Percentiles rank a stretch among this genome's conserved stretches.
These are phyloP conservation scores for Micrasema minimum DNA, from an alignment of 1,140 invertebrate species.

Conservation along the genomic window DNA sequence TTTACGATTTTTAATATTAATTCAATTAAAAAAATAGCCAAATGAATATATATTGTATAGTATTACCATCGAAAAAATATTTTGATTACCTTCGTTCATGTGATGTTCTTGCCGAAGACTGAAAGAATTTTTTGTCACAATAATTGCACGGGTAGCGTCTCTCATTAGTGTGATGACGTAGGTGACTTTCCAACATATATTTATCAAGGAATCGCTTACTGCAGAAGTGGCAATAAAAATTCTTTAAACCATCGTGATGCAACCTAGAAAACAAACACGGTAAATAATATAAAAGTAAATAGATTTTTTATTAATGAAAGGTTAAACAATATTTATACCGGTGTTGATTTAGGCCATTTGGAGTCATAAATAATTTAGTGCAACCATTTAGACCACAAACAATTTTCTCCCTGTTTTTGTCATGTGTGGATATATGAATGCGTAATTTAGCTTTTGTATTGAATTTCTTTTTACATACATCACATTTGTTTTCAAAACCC, in stretches of 20 bases:
- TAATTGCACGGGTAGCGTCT: conserved; percentile 64
- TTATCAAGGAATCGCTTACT: conserved; percentile 56
- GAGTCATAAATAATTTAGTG: conserved; percentile 53
- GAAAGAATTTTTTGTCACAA: conserved; percentile 57
- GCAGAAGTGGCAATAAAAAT: conserved; percentile 58
- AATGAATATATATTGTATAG: too few species aligned
- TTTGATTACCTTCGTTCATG: conserved; percentile 49
- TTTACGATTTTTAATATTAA: too few species aligned
- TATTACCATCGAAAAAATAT: too few species aligned
- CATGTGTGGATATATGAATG: conserved; percentile 54
- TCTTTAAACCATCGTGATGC: conserved; percentile 55
- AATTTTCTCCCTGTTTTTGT: conserved; percentile 48
- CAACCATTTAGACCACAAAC: conserved; percentile 54
- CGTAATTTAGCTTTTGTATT: conserved; percentile 53
- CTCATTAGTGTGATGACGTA: conserved; percentile 65
- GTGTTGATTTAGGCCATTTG: conserved; percentile 54
- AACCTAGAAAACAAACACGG: conserved; percentile 37
- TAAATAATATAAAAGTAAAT: not conserved
- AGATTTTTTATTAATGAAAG: not conserved
- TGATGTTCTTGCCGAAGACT: conserved; percentile 39
- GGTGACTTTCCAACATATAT: conserved; percentile 58
- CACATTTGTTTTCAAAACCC: conserved; percentile 52
- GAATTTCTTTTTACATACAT: conserved; percentile 53
- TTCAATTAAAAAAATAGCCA: too few species aligned
- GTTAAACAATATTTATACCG: conserved; percentile 25